phyloP scores from a whole-genome alignment of 2,888 invertebrate species.

The Trileptium ribeirensis region DNA sequence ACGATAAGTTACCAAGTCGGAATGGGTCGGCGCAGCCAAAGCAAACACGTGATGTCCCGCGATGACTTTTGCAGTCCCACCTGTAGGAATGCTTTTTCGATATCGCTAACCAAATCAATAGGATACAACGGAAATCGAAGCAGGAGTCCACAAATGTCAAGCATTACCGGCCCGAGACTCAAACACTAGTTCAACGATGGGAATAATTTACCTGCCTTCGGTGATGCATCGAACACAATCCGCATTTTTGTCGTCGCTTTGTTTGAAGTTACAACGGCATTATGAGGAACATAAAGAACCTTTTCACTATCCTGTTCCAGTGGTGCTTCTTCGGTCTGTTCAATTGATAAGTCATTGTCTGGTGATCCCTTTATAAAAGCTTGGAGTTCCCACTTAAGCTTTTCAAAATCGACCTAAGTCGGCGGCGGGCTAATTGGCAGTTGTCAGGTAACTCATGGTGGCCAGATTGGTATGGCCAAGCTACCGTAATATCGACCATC shows the following conservation, averaged over 20 bases:
- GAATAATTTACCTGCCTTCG: slow-evolving; percentile 11
- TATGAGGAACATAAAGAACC: slow-evolving; percentile 33
- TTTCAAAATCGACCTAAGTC: background rate
- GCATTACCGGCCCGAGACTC: slow-evolving; percentile 29
- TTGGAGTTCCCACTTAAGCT: background rate
- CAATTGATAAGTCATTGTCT: slow-evolving; percentile 20
- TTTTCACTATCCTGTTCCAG: background rate
- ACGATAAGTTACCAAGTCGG: background rate
- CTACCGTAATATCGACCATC: background rate
- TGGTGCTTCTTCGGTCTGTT: slow-evolving; percentile 17
- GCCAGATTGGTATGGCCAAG: background rate
- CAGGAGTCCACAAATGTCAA: slow-evolving; percentile 26
- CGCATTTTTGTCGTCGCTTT: slow-evolving; percentile 37
- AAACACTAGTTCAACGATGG: slow-evolving; percentile 32
- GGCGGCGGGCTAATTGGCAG: background rate
- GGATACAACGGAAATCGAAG: slow-evolving; percentile 29
- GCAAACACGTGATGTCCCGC: slow-evolving; percentile 29
- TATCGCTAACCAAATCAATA: slow-evolving; percentile 27
- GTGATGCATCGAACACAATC: slow-evolving; percentile 39
- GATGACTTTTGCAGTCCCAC: slow-evolving; percentile 27
- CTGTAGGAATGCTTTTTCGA: slow-evolving; percentile 1
- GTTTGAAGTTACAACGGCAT: slow-evolving; percentile 27
- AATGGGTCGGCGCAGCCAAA: slow-evolving; percentile 25
- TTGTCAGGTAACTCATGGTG: background rate
- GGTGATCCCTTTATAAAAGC: slow-evolving; percentile 17